phyloP scores from a whole-genome alignment of 1,140 invertebrate genomes.

The Drosophila willistoni region DNA sequence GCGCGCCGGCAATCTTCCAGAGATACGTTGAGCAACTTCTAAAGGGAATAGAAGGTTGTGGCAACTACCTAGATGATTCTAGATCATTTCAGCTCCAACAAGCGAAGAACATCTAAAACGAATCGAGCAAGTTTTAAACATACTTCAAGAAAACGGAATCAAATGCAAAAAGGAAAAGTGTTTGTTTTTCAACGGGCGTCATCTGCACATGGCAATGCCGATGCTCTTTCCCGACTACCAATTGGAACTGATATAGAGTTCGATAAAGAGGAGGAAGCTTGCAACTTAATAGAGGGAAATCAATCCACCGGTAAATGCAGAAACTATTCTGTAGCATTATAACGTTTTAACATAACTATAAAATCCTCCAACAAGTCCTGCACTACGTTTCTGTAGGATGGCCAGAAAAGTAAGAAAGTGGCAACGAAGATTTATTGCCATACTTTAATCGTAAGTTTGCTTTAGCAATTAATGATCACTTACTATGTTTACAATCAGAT shows the following conservation, averaged over 20 bases:
- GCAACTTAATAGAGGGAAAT: slow-evolving; percentile 29
- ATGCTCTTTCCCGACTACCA: not conserved
- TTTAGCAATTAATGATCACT: too few species aligned
- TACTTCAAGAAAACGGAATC: too few species aligned
- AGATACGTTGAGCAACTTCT: too few species aligned
- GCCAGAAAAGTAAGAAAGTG: too few species aligned
- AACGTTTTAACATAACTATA: not conserved
- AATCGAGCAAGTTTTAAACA: too few species aligned
- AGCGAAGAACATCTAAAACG: too few species aligned
- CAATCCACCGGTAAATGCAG: slow-evolving; percentile 33
- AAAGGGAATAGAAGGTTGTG: too few species aligned
- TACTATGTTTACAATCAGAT: too few species aligned
- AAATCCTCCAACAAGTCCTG: not conserved
- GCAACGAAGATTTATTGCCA: too few species aligned
- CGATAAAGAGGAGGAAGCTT: slow-evolving; percentile 11
- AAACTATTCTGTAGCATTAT: not conserved
- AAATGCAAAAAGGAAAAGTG: too few species aligned
- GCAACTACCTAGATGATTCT: not conserved
- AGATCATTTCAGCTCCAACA: slow-evolving; percentile 4
- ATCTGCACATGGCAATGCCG: slow-evolving; percentile 12
- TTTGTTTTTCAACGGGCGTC: not conserved
- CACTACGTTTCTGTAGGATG: not conserved
- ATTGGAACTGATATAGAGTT: slow-evolving; percentile 26
- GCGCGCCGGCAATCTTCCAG: not conserved
- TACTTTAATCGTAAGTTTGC: too few species aligned